A percentile compares a stretch with the other conserved stretches of the same genome.
Conservation (phyloP, 2,797 vertebrate species). For the Apogon talboti region DNA sequence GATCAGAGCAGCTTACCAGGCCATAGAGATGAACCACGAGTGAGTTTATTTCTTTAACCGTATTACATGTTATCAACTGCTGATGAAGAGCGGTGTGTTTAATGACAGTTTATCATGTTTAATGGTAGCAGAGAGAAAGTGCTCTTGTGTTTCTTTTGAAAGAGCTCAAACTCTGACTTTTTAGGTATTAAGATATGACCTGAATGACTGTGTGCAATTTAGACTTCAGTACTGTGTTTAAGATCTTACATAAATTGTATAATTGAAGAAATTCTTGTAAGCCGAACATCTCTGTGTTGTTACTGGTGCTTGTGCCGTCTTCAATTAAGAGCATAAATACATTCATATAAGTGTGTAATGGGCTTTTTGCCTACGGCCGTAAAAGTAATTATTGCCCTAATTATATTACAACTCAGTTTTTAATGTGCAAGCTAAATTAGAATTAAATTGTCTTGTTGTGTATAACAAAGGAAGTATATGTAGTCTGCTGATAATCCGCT, state of each 20-base stretch:
- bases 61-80: background rate
- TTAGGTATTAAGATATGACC: no score
- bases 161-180: no score
- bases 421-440: slow-evolving; percentile 4
- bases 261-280: no score
- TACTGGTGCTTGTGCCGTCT: background rate
- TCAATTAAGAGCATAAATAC: background rate
- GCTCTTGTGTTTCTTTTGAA: no score
- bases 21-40: slow-evolving; percentile 96
- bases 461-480: background rate
- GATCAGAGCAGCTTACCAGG: slow-evolving; percentile 97
- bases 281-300: background rate
- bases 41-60: slow-evolving; percentile 83
- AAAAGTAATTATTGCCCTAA: background rate
- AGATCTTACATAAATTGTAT: no score
- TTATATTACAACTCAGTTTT: background rate
- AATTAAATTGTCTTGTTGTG: background rate
- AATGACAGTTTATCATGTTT: no score
- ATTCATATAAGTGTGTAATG: background rate
- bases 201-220: no score
- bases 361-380: background rate
- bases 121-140: no score
- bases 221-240: no score
- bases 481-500: background rate
- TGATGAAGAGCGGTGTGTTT: background rate